A percentile compares a stretch with the other conserved stretches of the same genome.
phyloP scores from a whole-genome alignment of 2,888 invertebrate species.

The Anodontia alba region DNA sequence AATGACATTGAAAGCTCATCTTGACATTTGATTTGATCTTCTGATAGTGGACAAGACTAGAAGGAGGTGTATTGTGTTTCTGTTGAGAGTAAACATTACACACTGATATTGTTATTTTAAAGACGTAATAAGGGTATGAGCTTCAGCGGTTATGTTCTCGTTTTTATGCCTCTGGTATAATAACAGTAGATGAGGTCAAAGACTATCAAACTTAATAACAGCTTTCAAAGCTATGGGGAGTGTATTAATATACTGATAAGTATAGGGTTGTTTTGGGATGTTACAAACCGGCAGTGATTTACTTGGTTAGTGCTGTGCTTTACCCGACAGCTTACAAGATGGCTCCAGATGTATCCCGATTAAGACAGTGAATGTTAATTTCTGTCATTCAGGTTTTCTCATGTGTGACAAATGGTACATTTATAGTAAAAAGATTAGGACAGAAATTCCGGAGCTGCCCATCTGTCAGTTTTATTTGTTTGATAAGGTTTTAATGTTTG shows the following conservation, averaged over 20 bases:
- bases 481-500: too few species aligned
- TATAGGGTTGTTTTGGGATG: background rate
- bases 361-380: background rate
- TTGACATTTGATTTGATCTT: too few species aligned
- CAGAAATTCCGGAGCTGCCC: background rate
- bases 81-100: background rate
- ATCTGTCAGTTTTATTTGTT: too few species aligned
- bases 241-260: slow-evolving; percentile 9
- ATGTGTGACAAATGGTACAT: background rate
- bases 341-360: background rate
- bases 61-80: too few species aligned
- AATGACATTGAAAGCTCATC: too few species aligned
- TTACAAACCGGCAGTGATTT: background rate
- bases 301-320: background rate
- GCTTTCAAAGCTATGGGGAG: background rate
- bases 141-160: background rate
- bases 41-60: too few species aligned
- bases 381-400: background rate
- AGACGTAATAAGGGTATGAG: background rate
- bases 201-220: background rate
- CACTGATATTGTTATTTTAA: background rate
- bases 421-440: background rate
- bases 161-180: background rate
- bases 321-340: background rate
- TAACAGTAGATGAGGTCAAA: slow-evolving; percentile 2